phyloP scores from a whole-genome alignment of 2,113 vertebrate genomes.

The Acinonyx jubatus region DNA sequence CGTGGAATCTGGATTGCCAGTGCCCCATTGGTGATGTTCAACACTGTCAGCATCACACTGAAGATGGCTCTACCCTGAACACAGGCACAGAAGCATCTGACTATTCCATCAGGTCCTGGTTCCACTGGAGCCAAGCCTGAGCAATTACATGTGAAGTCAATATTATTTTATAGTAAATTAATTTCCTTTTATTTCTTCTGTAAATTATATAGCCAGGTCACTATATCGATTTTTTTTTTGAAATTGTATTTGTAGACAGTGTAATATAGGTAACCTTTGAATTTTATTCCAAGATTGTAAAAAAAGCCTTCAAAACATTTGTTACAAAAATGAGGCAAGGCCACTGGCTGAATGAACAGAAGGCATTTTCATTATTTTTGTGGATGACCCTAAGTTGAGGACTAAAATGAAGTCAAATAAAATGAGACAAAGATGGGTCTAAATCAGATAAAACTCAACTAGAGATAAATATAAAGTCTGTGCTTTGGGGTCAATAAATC shows the following conservation, averaged over 20 bases:
- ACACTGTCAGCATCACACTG: fast-evolving
- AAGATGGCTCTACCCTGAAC: not conserved
- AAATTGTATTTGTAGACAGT: not conserved
- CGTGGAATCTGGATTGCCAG: not conserved
- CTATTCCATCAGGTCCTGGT: no score
- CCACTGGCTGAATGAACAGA: not conserved
- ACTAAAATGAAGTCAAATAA: slow-evolving; percentile 12
- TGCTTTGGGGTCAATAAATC: not conserved
- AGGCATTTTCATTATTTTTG: not conserved
- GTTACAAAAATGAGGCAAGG: not conserved
- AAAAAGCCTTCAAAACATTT: not conserved
- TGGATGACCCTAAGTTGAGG: not conserved
- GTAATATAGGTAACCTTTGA: not conserved
- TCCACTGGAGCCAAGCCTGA: not conserved
- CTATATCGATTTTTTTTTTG: not conserved
- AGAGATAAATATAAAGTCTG: not conserved
- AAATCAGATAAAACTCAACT: not conserved
- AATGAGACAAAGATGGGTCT: not conserved
- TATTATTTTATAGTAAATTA: slow-evolving; percentile 1
- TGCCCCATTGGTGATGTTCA: no score
- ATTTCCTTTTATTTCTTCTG: slow-evolving; percentile 4
- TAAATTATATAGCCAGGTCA: not conserved
- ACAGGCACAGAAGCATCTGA: not conserved
- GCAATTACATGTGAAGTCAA: not conserved
- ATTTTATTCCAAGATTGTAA: not conserved